Percentiles rank a stretch among this genome's conserved stretches.
phyloP scores from a whole-genome alignment of 2,113 vertebrate genomes.

The Dasypus novemcinctus region DNA sequence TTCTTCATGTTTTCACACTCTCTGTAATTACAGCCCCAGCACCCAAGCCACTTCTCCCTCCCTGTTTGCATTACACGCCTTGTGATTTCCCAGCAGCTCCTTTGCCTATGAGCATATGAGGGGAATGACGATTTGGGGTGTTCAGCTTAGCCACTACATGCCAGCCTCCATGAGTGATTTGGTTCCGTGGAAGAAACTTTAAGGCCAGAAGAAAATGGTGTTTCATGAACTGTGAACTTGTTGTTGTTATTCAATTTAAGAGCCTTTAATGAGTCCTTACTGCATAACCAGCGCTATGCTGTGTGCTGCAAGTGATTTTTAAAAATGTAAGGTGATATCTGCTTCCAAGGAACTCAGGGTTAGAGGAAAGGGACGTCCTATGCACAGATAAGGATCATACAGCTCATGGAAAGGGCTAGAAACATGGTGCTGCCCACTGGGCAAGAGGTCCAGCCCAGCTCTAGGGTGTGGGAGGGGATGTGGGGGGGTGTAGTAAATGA shows the following conservation, averaged over 20 bases:
- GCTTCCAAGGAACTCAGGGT: not conserved
- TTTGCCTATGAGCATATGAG: not conserved
- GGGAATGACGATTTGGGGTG: not conserved
- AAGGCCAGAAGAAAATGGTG: not conserved
- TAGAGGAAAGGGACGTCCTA: not conserved
- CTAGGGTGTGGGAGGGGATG: not conserved
- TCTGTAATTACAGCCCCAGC: not conserved
- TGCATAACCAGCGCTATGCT: too few species aligned
- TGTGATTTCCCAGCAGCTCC: not conserved
- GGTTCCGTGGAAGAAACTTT: not conserved
- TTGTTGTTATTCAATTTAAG: not conserved
- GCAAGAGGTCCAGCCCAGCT: not conserved
- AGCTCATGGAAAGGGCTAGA: too few species aligned
- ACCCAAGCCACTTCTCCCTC: not conserved
- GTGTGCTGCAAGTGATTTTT: too few species aligned
- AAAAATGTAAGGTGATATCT: not conserved
- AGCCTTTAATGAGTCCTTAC: not conserved
- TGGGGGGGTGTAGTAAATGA: not conserved
- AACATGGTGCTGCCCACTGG: rapidly evolving
- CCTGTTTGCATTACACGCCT: not conserved
- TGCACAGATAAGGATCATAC: not conserved
- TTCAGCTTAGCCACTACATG: not conserved
- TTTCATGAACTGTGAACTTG: not conserved
- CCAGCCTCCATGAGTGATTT: not conserved
- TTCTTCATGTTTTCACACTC: not conserved